phyloP scores from a whole-genome alignment of 1,140 invertebrate genomes.

The Octopus bimaculoides region DNA sequence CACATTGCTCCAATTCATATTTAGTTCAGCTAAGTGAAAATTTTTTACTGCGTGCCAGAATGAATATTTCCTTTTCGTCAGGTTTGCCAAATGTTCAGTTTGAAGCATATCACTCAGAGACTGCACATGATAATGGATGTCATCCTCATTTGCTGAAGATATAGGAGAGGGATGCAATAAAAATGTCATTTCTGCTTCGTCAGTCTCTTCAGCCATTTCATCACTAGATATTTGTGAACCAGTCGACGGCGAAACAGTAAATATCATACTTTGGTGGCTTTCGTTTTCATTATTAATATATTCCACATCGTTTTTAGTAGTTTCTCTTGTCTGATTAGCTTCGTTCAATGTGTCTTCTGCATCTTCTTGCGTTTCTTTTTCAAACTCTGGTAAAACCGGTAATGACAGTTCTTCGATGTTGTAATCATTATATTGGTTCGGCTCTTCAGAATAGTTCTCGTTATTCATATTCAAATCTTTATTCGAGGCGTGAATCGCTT shows the following conservation, averaged over 20 bases:
- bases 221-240: neutral
- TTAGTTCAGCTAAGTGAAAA: neutral
- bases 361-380: neutral
- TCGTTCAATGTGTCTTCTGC: neutral
- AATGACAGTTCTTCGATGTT: neutral
- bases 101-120: neutral
- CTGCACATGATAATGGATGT: neutral
- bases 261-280: constrained; percentile 2
- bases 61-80: neutral
- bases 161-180: neutral
- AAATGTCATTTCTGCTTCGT: neutral
- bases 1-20: neutral
- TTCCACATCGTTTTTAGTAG: neutral
- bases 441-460: neutral
- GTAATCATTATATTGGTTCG: neutral
- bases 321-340: neutral
- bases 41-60: constrained; percentile 1
- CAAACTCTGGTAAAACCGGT: neutral
- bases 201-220: neutral
- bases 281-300: neutral
- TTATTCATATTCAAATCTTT: neutral
- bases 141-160: neutral
- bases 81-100: neutral
- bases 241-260: neutral
- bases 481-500: neutral